A percentile compares a stretch with the other conserved stretches of the same genome.
Evolutionary conservation across 2,113 vertebrate species (phyloP).

Genomic region (Aleadryas rufinucha): DNA sequence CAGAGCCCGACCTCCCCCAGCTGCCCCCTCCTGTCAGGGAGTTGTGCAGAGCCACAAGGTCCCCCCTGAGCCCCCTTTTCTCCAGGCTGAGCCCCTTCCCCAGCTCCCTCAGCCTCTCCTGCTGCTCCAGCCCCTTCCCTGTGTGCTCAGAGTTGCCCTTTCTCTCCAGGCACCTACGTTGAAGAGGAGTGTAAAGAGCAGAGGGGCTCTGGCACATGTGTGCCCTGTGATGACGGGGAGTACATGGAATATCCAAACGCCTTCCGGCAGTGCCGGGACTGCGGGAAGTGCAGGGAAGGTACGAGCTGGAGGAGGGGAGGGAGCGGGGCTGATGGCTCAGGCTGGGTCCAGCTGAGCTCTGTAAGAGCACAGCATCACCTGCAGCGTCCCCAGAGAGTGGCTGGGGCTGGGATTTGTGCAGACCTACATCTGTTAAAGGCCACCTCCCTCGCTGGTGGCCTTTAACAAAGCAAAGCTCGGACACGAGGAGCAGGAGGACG

Average conservation of each 20-base stretch:
- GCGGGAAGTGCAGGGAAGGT: conserved; percentile 29
- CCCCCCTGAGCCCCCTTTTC: background rate
- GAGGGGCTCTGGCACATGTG: background rate
- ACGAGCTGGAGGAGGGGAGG: background rate
- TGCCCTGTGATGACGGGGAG: fast-evolving
- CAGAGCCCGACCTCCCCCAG: background rate
- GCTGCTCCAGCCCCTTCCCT: fast-evolving
- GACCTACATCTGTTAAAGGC: background rate
- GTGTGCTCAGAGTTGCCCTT: background rate
- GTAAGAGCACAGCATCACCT: background rate
- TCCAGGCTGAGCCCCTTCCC: background rate
- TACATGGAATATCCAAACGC: background rate
- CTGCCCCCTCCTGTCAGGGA: background rate
- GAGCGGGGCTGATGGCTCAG: background rate
- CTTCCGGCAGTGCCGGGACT: background rate
- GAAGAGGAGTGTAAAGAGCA: background rate
- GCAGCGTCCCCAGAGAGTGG: background rate
- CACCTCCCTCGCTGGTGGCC: background rate
- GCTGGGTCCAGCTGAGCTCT: background rate
- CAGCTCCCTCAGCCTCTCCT: background rate
- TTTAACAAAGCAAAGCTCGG: background rate
- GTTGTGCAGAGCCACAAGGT: background rate
- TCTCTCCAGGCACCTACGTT: background rate
- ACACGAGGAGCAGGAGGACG: background rate
- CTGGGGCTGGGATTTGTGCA: background rate